These are phyloP conservation scores for Mallotus villosus DNA, from an alignment of 2,797 vertebrate species.

Conservation along the genomic window DNA sequence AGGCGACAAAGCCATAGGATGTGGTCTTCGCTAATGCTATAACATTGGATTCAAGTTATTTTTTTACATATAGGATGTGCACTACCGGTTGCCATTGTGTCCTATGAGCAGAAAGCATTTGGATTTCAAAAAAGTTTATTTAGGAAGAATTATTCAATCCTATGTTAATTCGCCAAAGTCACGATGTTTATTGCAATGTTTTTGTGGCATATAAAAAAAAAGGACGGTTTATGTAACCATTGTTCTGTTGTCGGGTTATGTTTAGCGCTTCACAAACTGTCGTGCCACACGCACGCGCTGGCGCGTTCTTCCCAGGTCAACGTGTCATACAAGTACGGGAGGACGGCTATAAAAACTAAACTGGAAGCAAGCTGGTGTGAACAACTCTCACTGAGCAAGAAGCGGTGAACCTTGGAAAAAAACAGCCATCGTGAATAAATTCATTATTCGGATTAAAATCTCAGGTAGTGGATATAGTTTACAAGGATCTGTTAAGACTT, in stretches of 20 bases:
- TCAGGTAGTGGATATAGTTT: not conserved
- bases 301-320: conserved; percentile 1
- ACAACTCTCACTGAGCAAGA: not conserved
- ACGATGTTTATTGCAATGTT: not conserved
- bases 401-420: not conserved
- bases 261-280: not conserved
- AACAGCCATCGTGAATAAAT: not conserved
- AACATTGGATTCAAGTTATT: no score
- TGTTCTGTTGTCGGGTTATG: not conserved
- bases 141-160: no score
- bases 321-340: not conserved
- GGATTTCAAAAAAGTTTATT: no score
- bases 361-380: not conserved
- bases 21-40: no score
- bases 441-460: not conserved
- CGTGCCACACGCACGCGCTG: not conserved
- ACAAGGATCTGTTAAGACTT: conserved; percentile 5
- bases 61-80: no score
- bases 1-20: no score
- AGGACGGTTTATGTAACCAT: not conserved
- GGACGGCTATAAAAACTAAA: conserved; percentile 3
- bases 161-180: no score
- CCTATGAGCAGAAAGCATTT: no score
- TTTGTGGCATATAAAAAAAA: not conserved
- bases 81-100: no score